These are phyloP conservation scores for Stenurella melanura DNA, from an alignment of 2,888 invertebrate species.

Conservation along the genomic window DNA sequence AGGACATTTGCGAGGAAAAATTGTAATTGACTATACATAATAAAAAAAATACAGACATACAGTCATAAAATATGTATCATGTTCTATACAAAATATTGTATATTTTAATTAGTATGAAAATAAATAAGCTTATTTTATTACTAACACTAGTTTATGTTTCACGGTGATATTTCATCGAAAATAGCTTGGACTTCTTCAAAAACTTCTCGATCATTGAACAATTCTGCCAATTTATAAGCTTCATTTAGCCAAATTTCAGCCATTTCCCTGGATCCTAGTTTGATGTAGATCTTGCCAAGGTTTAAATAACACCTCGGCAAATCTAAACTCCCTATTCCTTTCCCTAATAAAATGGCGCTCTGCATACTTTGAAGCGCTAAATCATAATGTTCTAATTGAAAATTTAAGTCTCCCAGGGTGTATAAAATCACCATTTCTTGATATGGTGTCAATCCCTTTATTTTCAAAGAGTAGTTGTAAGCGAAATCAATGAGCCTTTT, in stretches of 20 bases:
- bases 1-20: constrained; percentile 87
- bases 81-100: not conserved
- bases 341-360: constrained; percentile 72
- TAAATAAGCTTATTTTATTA: constrained; percentile 9
- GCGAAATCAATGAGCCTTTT: constrained; percentile 70
- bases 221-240: constrained; percentile 66
- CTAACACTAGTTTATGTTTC: not conserved
- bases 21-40: constrained; percentile 76
- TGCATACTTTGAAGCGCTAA: constrained; percentile 70
- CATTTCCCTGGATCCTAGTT: constrained; percentile 67
- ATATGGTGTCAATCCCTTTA: constrained; percentile 70
- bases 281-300: constrained; percentile 70
- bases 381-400: constrained; percentile 69
- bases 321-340: constrained; percentile 72
- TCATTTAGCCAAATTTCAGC: constrained; percentile 70
- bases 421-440: constrained; percentile 74
- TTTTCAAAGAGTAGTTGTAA: constrained; percentile 70
- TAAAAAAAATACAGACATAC: not conserved
- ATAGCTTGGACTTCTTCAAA: constrained; percentile 62
- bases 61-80: not conserved
- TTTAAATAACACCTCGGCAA: constrained; percentile 72
- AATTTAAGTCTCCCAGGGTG: constrained; percentile 70
- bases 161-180: constrained; percentile 8
- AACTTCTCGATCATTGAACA: constrained; percentile 66
- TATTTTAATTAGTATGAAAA: not conserved